Evolutionary conservation across 2,888 invertebrate genomes (phyloP).

Genomic region (Herminia tarsipennalis): DNA sequence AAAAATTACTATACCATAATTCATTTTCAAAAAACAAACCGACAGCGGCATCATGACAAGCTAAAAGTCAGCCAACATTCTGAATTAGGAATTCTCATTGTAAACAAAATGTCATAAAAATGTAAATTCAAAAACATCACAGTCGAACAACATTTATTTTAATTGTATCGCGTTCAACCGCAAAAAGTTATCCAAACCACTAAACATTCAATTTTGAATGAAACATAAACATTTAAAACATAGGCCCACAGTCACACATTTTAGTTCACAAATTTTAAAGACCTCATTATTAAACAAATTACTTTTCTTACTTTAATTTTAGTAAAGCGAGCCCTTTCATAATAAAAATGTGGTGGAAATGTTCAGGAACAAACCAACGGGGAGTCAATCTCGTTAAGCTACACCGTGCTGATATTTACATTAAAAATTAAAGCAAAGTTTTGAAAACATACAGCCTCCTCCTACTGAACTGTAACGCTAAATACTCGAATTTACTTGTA

Average conservation of each 20-base stretch:
- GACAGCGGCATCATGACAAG: too few relatives aligned
- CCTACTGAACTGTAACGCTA: background rate
- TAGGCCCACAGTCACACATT: slow-evolving; percentile 5
- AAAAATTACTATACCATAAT: too few relatives aligned
- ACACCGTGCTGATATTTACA: slow-evolving; percentile 72
- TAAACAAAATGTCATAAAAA: too few relatives aligned
- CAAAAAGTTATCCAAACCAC: too few relatives aligned
- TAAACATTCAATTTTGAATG: too few relatives aligned
- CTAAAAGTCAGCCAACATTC: too few relatives aligned
- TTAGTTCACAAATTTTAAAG: slow-evolving; percentile 4
- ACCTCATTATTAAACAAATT: slow-evolving; percentile 23
- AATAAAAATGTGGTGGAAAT: slow-evolving; percentile 47
- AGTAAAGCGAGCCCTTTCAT: slow-evolving; percentile 29
- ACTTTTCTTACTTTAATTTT: slow-evolving; percentile 31
- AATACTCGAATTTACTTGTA: too few relatives aligned
- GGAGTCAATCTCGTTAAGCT: slow-evolving; percentile 69
- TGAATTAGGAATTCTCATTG: too few relatives aligned
- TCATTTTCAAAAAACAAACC: too few relatives aligned
- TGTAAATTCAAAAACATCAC: too few relatives aligned
- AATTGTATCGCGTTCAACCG: too few relatives aligned
- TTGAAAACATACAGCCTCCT: slow-evolving; percentile 42
- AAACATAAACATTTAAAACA: background rate
- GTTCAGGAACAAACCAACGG: slow-evolving; percentile 56
- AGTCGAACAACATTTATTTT: too few relatives aligned
- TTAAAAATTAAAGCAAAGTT: slow-evolving; percentile 64